Percentiles rank a stretch among this genome's conserved stretches.
Conservation (phyloP, 2,797 vertebrate species). For the Paramormyrops hopkinsi region DNA sequence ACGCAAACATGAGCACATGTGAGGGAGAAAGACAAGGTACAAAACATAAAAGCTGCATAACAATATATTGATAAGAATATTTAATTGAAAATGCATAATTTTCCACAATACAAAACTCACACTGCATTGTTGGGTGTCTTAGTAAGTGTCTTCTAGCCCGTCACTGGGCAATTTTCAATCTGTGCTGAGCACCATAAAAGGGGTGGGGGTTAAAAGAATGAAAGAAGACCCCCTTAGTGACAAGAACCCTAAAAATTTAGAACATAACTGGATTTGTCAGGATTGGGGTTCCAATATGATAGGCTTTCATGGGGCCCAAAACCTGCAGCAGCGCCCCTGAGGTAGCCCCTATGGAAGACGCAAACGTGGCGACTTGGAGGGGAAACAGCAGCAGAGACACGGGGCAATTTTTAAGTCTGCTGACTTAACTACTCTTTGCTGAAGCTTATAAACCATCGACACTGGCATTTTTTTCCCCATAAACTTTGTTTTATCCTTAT, state of each 20-base stretch:
- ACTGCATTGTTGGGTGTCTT: not conserved
- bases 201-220: not conserved
- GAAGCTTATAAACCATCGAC: not conserved
- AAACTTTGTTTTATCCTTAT: conserved; percentile 1
- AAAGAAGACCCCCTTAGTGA: not conserved
- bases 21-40: not conserved
- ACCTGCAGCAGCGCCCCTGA: not conserved
- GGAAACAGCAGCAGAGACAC: not conserved
- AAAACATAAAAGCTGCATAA: not conserved
- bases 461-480: not conserved
- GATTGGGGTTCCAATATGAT: not conserved
- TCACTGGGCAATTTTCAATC: not conserved
- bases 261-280: not conserved
- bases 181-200: not conserved
- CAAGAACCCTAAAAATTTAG: not conserved
- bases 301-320: not conserved
- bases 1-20: not conserved
- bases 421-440: not conserved
- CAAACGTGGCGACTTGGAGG: not conserved
- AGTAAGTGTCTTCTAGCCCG: not conserved
- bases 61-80: not conserved
- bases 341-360: not conserved
- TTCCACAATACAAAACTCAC: not conserved
- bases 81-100: not conserved
- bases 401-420: not conserved